These are phyloP conservation scores for Caenorhabditis sp. DNA, from an alignment of 2,888 invertebrate genomes.

Conservation along the genomic window DNA sequence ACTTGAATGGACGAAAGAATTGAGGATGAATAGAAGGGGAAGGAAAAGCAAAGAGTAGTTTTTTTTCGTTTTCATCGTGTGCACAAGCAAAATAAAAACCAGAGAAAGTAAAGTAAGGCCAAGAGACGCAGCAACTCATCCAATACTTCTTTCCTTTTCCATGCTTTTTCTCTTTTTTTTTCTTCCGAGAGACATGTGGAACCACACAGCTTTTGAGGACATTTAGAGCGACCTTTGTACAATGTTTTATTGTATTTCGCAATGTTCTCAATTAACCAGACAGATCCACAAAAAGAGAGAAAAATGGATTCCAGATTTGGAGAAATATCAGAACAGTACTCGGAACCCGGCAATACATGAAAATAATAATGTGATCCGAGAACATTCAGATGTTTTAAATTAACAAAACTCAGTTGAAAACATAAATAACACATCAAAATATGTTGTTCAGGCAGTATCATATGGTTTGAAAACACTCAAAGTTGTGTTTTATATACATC, in stretches of 20 bases:
- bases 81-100: conserved; percentile 23
- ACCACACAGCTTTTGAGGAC: neutral
- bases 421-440: conserved; percentile 6
- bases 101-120: conserved; percentile 1
- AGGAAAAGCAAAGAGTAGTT: conserved; percentile 48
- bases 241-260: conserved; percentile 9
- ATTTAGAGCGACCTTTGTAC: neutral
- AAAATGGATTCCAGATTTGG: no score
- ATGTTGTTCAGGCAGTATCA: neutral
- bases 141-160: conserved; percentile 39
- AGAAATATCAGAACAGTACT: no score
- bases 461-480: neutral
- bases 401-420: neutral
- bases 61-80: conserved; percentile 26
- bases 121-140: conserved; percentile 53
- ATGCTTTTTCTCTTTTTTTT: conserved; percentile 28
- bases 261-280: conserved; percentile 6
- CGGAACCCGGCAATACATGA: no score
- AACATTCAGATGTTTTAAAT: neutral
- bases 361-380: neutral
- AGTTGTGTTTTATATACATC: neutral
- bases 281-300: neutral
- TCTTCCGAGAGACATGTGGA: neutral
- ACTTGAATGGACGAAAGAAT: conserved; percentile 7
- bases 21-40: neutral